These are phyloP conservation scores for Xerus rutilus DNA, from an alignment of 2,797 vertebrate genomes.

Conservation along the genomic window DNA sequence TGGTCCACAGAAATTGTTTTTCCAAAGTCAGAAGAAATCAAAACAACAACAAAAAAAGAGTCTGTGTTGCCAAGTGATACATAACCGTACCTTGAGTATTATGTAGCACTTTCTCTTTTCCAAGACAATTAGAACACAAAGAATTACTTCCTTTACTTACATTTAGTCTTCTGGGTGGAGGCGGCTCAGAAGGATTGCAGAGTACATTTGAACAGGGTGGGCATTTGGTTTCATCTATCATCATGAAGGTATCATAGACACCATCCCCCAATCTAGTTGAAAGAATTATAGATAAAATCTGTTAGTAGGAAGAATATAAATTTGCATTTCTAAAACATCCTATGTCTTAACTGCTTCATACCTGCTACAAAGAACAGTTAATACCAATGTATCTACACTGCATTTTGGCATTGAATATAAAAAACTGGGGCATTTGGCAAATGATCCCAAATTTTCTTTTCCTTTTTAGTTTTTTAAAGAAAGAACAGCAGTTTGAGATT, in stretches of 20 bases:
- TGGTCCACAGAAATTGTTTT: slow-evolving; percentile 17
- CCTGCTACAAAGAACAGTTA: slow-evolving; percentile 39
- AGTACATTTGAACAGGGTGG: slow-evolving; percentile 92
- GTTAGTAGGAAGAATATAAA: slow-evolving; percentile 63
- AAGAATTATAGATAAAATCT: slow-evolving; percentile 77
- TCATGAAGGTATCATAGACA: slow-evolving; percentile 98
- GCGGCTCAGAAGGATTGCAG: slow-evolving; percentile 92
- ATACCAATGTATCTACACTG: neutral
- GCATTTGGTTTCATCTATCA: slow-evolving; percentile 95
- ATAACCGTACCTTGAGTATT: neutral
- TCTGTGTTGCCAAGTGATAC: neutral
- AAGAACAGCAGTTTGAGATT: slow-evolving; percentile 31
- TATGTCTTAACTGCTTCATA: neutral
- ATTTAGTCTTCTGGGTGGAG: slow-evolving; percentile 93
- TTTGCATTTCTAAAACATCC: slow-evolving; percentile 56
- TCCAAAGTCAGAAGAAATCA: slow-evolving; percentile 23
- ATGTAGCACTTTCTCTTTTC: neutral
- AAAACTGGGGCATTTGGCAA: neutral
- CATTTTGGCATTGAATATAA: neutral
- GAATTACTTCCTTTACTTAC: slow-evolving; percentile 89
- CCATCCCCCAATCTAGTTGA: slow-evolving; percentile 94
- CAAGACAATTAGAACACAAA: neutral
- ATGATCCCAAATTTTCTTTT: neutral
- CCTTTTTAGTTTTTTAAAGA: neutral
- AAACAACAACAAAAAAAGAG: neutral